Evolutionary conservation across 2,797 vertebrate species (phyloP), one percentile per base, ranked within the genome.

Genomic region (Tenualosa ilisha): DNA sequence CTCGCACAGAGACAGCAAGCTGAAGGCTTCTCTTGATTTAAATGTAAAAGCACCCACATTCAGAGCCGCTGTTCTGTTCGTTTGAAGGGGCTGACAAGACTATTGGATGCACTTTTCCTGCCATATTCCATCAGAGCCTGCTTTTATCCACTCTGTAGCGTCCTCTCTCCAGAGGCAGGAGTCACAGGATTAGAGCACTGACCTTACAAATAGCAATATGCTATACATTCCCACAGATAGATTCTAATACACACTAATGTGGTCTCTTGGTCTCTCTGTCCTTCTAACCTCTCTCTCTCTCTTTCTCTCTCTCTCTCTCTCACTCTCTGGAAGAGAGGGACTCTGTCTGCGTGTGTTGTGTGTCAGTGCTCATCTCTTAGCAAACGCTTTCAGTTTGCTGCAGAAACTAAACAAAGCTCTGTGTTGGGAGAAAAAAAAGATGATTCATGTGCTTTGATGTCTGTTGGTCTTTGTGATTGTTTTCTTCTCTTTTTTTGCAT

Each of bases 401-500:
- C n/a, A 24, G 1, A 15, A 26, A 31, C 26, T 68, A 68, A 68
- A 68, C 26, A 68, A 68, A 68, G 63, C 63, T 68, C 26, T 68
- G 63, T 13, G 24, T 31, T 15, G 63, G 61, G 63, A 26, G 11
- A 24, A 11, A 65, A 59, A 20, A 59, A 24, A 63, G n/a, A 63
- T n/a, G 59, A 54, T 20, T 83, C 26, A 79, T 82, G 51, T 82
- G 84, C 83, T 91, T 89, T 89, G 81, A 90, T 86, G 86, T 89
- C 91, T 89, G 84, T 88, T 89, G 87, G 59, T 88, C 83, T 82
- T 89, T 90, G 87, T 87, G 82, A 56, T 49, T 49, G 7, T 49
- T 49, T 49, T 87, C 84, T 46, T 87, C 54, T 84, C 54, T 84
- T 79, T 84, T 11, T 72, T 65, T 84, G 59, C 43, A 81, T 65